Percentiles rank a stretch among this genome's conserved stretches.
These are phyloP conservation scores for Holothuria leucospilota DNA, from an alignment of 53 echinoderm and acorn worm species.

Conservation along the genomic window DNA sequence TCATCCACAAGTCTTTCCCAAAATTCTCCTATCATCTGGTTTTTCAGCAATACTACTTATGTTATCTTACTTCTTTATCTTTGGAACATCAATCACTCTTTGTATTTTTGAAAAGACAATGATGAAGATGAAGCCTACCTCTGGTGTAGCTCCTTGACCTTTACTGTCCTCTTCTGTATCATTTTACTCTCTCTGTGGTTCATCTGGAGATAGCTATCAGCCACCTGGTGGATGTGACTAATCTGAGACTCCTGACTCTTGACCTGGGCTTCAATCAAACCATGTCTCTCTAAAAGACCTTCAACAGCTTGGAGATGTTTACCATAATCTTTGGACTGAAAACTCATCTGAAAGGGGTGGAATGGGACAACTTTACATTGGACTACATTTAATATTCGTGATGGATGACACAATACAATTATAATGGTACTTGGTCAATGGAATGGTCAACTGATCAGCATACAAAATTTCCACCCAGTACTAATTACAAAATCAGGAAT, in stretches of 20 bases:
- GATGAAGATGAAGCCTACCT: slow-evolving; percentile 50
- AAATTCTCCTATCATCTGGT: no score
- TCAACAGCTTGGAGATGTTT: slow-evolving; percentile 94
- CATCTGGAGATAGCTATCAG: slow-evolving; percentile 69
- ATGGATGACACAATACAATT: background rate
- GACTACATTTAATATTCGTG: background rate
- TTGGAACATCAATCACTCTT: no score
- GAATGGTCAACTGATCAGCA: no score
- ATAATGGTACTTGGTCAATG: background rate
- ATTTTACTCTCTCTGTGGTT: slow-evolving; percentile 75
- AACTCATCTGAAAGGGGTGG: slow-evolving; percentile 58
- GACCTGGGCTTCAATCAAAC: slow-evolving; percentile 80
- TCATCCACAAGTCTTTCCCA: no score
- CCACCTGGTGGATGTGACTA: slow-evolving; percentile 79
- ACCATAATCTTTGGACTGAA: slow-evolving; percentile 83
- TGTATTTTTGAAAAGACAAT: no score
- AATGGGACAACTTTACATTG: background rate
- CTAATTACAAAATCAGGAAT: no score
- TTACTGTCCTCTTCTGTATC: slow-evolving; percentile 75
- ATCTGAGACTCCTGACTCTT: slow-evolving; percentile 78
- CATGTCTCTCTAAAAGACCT: slow-evolving; percentile 86
- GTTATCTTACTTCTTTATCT: no score
- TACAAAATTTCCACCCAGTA: no score
- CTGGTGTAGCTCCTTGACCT: slow-evolving; percentile 77
- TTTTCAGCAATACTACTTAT: no score